A percentile compares a stretch with the other conserved stretches of the same genome.
These are phyloP conservation scores for Trididemnum clinides DNA, from an alignment of 23 tunicate genomes.

Conservation along the genomic window DNA sequence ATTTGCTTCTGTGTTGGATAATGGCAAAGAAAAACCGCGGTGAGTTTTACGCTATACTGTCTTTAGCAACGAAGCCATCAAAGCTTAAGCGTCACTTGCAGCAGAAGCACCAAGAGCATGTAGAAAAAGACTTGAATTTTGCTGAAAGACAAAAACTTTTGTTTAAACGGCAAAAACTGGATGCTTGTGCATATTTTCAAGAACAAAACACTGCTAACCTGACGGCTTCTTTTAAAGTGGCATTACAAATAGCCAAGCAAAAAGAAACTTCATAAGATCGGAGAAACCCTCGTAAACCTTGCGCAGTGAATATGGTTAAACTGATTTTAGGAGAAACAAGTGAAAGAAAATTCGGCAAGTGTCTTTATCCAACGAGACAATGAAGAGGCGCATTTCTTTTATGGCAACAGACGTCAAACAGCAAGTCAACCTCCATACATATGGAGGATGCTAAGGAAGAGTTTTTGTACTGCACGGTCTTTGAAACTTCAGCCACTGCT, in stretches of 20 bases:
- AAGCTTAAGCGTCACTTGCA: too few relatives aligned
- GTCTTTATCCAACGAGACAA: background rate
- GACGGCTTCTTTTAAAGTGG: background rate
- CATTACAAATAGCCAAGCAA: too few relatives aligned
- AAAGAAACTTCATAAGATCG: background rate
- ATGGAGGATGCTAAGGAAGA: background rate
- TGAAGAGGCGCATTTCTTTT: too few relatives aligned
- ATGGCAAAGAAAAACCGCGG: too few relatives aligned
- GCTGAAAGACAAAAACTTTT: background rate
- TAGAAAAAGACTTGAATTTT: background rate
- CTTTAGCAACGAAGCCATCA: too few relatives aligned
- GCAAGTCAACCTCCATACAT: background rate
- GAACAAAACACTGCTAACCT: background rate
- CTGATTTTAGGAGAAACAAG: background rate
- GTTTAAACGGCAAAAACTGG: background rate
- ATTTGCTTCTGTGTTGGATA: too few relatives aligned
- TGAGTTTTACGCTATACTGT: background rate
- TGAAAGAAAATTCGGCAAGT: background rate
- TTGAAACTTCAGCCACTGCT: background rate
- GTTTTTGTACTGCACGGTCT: background rate
- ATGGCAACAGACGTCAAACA: too few relatives aligned
- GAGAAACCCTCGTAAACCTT: background rate
- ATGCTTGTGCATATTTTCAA: background rate
- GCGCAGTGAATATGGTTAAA: too few relatives aligned
- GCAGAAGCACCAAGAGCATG: background rate